A percentile compares a stretch with the other conserved stretches of the same genome.
Evolutionary conservation across 2,113 vertebrate species (phyloP).

Genomic region (Riparia riparia): DNA sequence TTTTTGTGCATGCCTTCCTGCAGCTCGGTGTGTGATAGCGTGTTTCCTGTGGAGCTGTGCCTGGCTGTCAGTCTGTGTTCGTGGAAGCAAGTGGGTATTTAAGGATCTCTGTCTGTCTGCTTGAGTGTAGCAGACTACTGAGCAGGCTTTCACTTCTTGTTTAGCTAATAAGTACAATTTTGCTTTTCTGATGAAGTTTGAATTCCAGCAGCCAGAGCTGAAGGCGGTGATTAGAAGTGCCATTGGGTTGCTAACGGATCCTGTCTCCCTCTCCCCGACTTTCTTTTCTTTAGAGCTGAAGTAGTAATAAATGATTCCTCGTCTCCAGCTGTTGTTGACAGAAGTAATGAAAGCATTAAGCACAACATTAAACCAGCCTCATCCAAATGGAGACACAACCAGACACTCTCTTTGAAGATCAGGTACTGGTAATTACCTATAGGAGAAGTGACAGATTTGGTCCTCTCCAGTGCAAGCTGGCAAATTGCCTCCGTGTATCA

Average conservation of each 20-base stretch:
- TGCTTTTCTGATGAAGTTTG: slow-evolving; percentile 65
- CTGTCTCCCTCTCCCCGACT: neutral
- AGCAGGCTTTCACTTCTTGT: slow-evolving; percentile 63
- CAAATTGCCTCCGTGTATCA: slow-evolving; percentile 60
- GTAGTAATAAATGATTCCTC: slow-evolving; percentile 80
- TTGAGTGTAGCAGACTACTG: slow-evolving; percentile 23
- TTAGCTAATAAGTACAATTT: slow-evolving; percentile 72
- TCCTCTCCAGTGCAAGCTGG: slow-evolving; percentile 18
- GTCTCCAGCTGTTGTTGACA: slow-evolving; percentile 77
- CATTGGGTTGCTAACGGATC: slow-evolving; percentile 59
- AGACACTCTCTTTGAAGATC: slow-evolving; percentile 84
- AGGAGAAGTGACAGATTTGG: slow-evolving; percentile 57
- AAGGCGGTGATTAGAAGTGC: slow-evolving; percentile 63
- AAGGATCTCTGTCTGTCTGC: slow-evolving; percentile 19
- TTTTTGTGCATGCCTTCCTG: neutral
- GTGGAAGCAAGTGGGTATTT: neutral
- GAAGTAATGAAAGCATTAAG: slow-evolving; percentile 80
- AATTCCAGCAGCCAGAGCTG: slow-evolving; percentile 44
- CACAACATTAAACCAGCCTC: slow-evolving; percentile 75
- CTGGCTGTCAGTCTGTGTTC: neutral
- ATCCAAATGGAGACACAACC: slow-evolving; percentile 82
- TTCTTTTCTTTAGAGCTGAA: slow-evolving; percentile 70
- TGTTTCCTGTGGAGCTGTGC: neutral
- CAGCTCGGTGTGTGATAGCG: neutral
- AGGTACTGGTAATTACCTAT: slow-evolving; percentile 77